Conservation (phyloP, 1,140 invertebrate species). For the Drosophila santomea region DNA sequence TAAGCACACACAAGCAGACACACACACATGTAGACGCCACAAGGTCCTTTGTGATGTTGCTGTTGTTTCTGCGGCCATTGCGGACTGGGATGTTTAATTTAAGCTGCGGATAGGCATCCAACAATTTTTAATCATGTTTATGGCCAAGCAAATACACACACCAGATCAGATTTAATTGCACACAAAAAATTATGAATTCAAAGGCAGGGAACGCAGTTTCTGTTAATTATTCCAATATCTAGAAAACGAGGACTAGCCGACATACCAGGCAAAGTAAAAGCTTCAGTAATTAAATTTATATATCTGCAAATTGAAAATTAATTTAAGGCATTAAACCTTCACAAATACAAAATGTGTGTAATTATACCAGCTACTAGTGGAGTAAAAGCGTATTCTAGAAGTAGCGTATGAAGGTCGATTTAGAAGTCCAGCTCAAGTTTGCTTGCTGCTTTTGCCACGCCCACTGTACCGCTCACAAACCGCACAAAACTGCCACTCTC, state of each 20-base stretch:
- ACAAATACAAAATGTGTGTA: background rate
- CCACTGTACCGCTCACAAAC: no score
- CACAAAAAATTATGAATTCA: slow-evolving; percentile 37
- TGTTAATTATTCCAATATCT: slow-evolving; percentile 47
- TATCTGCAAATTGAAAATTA: slow-evolving; percentile 7
- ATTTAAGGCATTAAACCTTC: background rate
- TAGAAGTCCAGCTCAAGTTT: no score
- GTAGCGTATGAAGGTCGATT: no score
- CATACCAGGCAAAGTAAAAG: background rate
- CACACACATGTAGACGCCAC: slow-evolving; percentile 1
- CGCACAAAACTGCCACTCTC: no score
- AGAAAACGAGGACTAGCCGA: slow-evolving; percentile 11
- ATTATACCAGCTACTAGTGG: no score
- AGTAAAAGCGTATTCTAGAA: no score
- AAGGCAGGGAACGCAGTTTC: background rate
- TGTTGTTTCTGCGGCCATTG: slow-evolving; percentile 41
- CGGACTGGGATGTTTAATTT: slow-evolving; percentile 54
- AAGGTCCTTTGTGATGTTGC: slow-evolving; percentile 59
- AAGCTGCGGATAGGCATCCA: slow-evolving; percentile 50
- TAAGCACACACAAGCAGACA: slow-evolving; percentile 21
- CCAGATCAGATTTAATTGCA: slow-evolving; percentile 43
- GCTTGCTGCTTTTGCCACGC: no score
- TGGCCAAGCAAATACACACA: slow-evolving; percentile 54
- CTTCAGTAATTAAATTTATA: slow-evolving; percentile 27
- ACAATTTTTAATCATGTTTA: slow-evolving; percentile 77